A percentile compares a stretch with the other conserved stretches of the same genome.
phyloP scores from a whole-genome alignment of 1,140 invertebrate genomes.

The Alviniconcha marisindica region DNA sequence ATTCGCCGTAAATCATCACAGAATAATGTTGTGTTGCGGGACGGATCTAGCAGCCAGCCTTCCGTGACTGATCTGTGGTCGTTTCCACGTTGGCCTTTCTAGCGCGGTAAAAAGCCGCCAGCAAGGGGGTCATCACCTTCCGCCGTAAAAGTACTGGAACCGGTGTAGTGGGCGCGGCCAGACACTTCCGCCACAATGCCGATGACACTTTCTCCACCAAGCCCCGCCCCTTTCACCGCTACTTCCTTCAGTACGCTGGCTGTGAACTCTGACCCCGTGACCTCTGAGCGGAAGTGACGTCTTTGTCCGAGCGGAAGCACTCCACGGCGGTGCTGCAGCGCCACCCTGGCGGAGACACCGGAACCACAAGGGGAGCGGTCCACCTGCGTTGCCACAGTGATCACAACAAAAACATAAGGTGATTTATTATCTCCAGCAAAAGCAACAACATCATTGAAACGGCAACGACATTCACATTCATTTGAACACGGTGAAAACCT shows the following conservation, averaged over 20 bases:
- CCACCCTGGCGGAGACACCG: conserved; percentile 69
- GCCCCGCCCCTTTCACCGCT: conserved; percentile 32
- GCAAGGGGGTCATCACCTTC: conserved; percentile 67
- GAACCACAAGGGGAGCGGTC: conserved; percentile 73
- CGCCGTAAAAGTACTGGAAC: conserved; percentile 57
- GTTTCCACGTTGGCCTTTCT: no score
- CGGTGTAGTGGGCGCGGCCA: conserved; percentile 69
- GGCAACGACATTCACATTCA: no score
- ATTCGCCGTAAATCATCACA: no score
- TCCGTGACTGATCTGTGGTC: no score
- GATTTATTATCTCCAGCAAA: no score
- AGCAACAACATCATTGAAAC: no score
- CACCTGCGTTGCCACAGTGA: conserved; percentile 57
- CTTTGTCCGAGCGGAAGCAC: conserved; percentile 59
- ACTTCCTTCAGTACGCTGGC: conserved; percentile 52
- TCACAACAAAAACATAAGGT: no score
- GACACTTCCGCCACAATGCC: conserved; percentile 69
- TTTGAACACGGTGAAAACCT: no score
- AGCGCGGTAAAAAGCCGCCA: conserved; percentile 56
- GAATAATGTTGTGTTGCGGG: no score
- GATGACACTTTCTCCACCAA: conserved; percentile 43
- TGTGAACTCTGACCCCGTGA: conserved; percentile 57
- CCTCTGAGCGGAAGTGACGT: conserved; percentile 59
- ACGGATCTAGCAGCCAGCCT: no score
- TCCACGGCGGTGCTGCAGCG: conserved; percentile 65